Percentiles rank a stretch among this genome's conserved stretches.
Evolutionary conservation across 2,888 invertebrate species (phyloP).

Genomic region (Dicycla oo): DNA sequence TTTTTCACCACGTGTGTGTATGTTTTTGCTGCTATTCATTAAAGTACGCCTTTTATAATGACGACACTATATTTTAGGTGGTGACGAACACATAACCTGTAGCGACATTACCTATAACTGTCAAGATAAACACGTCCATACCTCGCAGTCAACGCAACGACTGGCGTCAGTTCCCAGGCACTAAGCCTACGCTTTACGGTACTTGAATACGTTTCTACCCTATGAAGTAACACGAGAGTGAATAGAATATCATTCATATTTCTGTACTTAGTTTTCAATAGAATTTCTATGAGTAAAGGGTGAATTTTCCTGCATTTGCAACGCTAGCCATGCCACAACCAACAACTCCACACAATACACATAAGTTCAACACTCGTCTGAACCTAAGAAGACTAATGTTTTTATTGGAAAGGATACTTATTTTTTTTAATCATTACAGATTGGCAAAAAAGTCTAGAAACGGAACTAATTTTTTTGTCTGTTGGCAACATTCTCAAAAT

Average conservation of each 20-base stretch:
- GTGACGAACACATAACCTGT: not conserved
- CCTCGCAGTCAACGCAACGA: conserved; percentile 24
- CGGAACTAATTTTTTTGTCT: no score
- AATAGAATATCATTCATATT: conserved; percentile 12
- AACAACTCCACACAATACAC: not conserved
- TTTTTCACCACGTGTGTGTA: not conserved
- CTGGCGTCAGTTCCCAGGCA: conserved; percentile 40
- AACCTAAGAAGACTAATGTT: not conserved
- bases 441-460: no score
- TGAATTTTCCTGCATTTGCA: not conserved
- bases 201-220: conserved; percentile 18
- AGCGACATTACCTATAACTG: not conserved
- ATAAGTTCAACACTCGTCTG: not conserved
- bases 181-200: conserved; percentile 17
- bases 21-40: not conserved
- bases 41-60: not conserved
- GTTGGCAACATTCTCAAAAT: no score
- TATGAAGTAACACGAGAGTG: not conserved
- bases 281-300: not conserved
- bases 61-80: not conserved
- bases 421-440: no score
- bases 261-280: not conserved
- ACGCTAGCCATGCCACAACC: not conserved
- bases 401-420: not conserved
- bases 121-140: not conserved